phyloP scores from a whole-genome alignment of 2,113 vertebrate species.

The Henicopernis longicauda region DNA sequence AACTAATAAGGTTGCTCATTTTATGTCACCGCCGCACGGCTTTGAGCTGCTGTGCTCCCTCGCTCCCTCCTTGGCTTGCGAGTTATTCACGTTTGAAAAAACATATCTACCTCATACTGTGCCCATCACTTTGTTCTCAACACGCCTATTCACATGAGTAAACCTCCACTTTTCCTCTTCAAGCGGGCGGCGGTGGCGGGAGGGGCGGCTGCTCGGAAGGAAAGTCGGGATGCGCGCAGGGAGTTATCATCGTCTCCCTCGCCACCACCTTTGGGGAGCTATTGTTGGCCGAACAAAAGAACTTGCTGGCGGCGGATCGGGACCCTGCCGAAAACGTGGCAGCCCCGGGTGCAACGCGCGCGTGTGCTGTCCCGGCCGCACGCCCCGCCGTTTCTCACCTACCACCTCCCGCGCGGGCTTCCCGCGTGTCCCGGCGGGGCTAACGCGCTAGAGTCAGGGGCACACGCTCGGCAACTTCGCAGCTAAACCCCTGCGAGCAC shows the following conservation, averaged over 20 bases:
- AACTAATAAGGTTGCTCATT: neutral
- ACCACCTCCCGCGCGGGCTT: too few species aligned
- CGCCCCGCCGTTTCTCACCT: neutral
- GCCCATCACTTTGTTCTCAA: constrained; percentile 53
- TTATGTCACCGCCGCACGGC: neutral
- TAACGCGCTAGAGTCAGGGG: neutral
- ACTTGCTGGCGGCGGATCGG: neutral
- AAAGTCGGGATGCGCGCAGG: neutral
- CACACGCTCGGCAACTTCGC: neutral
- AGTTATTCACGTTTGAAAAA: constrained; percentile 38
- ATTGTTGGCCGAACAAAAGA: neutral
- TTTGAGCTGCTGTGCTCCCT: neutral
- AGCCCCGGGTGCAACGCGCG: too few species aligned
- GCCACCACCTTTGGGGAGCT: neutral
- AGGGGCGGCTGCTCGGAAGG: neutral
- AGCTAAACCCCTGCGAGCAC: neutral
- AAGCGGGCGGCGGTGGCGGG: neutral
- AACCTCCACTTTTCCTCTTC: neutral
- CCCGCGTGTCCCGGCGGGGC: neutral
- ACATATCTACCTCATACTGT: constrained; percentile 44
- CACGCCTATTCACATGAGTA: neutral
- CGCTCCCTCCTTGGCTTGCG: neutral
- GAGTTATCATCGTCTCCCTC: neutral
- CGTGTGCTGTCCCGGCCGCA: neutral
- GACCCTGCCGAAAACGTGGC: neutral